These are phyloP conservation scores for Apotomis betuletana DNA, from an alignment of 2,888 invertebrate species.

Conservation along the genomic window DNA sequence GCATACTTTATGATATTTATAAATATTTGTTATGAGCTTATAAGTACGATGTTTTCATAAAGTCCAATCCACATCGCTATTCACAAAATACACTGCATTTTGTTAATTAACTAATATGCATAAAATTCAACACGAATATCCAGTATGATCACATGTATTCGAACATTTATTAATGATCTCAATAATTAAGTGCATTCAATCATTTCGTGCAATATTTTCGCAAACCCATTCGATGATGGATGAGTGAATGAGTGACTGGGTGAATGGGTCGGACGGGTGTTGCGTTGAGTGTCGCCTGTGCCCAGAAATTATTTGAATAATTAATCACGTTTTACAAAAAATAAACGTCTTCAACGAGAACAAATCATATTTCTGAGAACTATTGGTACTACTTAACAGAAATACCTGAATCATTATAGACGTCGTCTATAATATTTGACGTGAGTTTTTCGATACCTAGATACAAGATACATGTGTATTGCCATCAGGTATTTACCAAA, in stretches of 20 bases:
- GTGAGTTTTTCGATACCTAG: too few relatives aligned
- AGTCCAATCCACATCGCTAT: background rate
- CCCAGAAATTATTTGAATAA: background rate
- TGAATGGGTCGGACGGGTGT: constrained; percentile 43
- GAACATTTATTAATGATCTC: constrained; percentile 24
- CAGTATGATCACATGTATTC: background rate
- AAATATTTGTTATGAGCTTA: too few relatives aligned
- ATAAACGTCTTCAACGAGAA: too few relatives aligned
- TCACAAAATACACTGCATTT: background rate
- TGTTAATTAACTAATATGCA: background rate
- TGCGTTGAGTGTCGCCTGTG: background rate
- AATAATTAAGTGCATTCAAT: constrained; percentile 39
- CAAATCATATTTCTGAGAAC: too few relatives aligned
- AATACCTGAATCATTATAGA: too few relatives aligned
- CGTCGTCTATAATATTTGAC: too few relatives aligned
- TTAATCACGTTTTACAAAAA: too few relatives aligned
- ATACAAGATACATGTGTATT: too few relatives aligned
- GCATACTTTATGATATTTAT: too few relatives aligned
- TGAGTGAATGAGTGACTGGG: constrained; percentile 45
- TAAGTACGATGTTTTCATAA: background rate
- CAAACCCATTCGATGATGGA: constrained; percentile 43
- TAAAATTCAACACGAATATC: background rate
- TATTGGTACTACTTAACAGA: too few relatives aligned
- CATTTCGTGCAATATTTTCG: constrained; percentile 27
- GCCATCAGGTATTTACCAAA: too few relatives aligned